phyloP scores from a whole-genome alignment of 2,797 vertebrate genomes.

The Staurois parvus region DNA sequence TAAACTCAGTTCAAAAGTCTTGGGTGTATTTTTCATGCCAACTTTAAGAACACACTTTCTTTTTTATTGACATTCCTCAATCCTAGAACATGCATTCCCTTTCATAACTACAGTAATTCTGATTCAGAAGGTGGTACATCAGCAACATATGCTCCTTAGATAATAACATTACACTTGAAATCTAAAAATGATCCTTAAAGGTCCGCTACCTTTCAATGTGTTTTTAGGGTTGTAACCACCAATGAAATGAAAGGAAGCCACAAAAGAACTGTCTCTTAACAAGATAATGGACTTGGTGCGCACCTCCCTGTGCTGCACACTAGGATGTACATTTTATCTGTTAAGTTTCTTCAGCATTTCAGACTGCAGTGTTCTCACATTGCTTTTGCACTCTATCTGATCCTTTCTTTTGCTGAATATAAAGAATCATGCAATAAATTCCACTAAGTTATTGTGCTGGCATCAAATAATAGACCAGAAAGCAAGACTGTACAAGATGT shows the following conservation, averaged over 20 bases:
- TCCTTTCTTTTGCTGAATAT: constrained; percentile 45
- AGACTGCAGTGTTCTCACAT: constrained; percentile 28
- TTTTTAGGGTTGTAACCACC: constrained; percentile 16
- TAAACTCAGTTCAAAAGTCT: too few relatives aligned
- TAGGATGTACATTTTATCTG: constrained; percentile 41
- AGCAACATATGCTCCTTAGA: constrained; percentile 11
- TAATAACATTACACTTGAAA: constrained; percentile 25
- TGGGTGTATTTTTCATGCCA: background rate
- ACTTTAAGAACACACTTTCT: background rate
- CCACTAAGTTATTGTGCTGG: constrained; percentile 42
- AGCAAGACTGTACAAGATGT: constrained; percentile 13
- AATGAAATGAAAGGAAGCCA: constrained; percentile 18
- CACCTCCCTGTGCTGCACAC: constrained; percentile 14
- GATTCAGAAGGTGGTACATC: constrained; percentile 5
- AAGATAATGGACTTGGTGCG: constrained; percentile 26
- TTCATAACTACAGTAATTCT: background rate
- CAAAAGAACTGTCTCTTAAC: constrained; percentile 15
- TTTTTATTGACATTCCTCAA: background rate
- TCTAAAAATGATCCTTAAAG: constrained; percentile 4
- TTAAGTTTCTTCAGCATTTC: constrained; percentile 38
- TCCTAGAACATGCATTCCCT: background rate
- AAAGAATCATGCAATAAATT: constrained; percentile 51
- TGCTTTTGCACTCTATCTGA: constrained; percentile 37
- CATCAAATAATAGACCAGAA: constrained; percentile 41
- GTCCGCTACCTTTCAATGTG: constrained; percentile 14